Evolutionary conservation across 2,797 vertebrate genomes (phyloP), one percentile per base, ranked within the genome.

Genomic region (Amphiprion clarkii): DNA sequence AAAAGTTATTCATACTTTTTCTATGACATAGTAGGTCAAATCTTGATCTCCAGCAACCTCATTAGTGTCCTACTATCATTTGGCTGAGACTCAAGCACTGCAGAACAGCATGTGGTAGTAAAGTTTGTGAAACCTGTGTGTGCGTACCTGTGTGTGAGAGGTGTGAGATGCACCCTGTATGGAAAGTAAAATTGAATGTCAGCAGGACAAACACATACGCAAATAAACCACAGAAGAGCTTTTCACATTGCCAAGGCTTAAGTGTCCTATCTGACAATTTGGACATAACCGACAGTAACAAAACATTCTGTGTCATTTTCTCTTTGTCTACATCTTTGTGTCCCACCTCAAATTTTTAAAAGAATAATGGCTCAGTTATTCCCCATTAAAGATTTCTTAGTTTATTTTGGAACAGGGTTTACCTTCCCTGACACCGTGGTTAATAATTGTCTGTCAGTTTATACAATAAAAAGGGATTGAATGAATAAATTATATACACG

Each of bases 161-260:
- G 73, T 87, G 83, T 82, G 64, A 80, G 80, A 77, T 51, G 48
- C 59, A 36, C 71, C 79, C 82, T 81, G 73, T 54, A 72, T 85
- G 65, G 56, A 76, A 74, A 51, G 62, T 62, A 62, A 88, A 85
- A 88, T 84, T 79, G 44, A 60, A 86, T 84, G 55, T 83, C 85
- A 90, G 89, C 86, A 85, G 77, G 87, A 0, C 51, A 33, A 40
- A 48, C 23, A 13, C 39, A 25, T 49, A 74, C 49, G 52, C 51
- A 74, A 44, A 58, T 19, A 10, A 49, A 57, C n/a, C 52, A 57
- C 61, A 72, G 29, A 61, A 53, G 19, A 57, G 44, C 27, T 75
- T 81, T 82, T 63, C 42, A 48, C 52, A 57, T 65, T 12, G 23
- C 61, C 21, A 4, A 46, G 53, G 46, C 5, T 60, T 14, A 2